Conservation (phyloP, 2,888 invertebrate genomes). For the Drosophila macrospina region DNA sequence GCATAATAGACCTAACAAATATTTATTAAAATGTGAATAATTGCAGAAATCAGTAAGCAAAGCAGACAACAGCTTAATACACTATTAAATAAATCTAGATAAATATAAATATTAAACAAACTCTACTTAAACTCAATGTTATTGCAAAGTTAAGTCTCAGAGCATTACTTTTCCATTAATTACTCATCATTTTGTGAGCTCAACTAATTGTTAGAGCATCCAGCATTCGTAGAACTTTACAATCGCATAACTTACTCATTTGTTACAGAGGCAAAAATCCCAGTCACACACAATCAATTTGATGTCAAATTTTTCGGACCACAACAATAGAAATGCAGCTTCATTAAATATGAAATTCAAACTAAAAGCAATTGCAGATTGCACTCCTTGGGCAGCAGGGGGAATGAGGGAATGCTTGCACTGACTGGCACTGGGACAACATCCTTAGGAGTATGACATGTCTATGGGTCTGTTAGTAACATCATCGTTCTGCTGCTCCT, state of each 20-base stretch:
- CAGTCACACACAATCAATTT: conserved; percentile 60
- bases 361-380: conserved; percentile 73
- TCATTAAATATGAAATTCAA: conserved; percentile 78
- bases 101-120: too few relatives aligned
- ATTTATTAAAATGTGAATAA: background rate
- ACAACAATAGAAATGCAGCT: conserved; percentile 73
- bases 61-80: background rate
- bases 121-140: too few relatives aligned
- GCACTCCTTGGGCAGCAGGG: conserved; percentile 27
- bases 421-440: conserved; percentile 25
- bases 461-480: conserved; percentile 30
- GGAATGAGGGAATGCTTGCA: background rate
- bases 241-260: conserved; percentile 31
- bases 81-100: too few relatives aligned
- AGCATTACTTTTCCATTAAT: too few relatives aligned
- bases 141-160: too few relatives aligned
- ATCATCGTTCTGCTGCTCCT: background rate
- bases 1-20: too few relatives aligned
- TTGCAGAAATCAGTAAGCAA: too few relatives aligned
- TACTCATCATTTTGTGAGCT: background rate
- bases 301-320: conserved; percentile 54
- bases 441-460: conserved; percentile 38
- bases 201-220: conserved; percentile 20
- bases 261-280: conserved; percentile 47
- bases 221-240: background rate